A percentile compares a stretch with the other conserved stretches of the same genome.
phyloP scores from a whole-genome alignment of 2,888 invertebrate species.

The Hypena proboscidalis region DNA sequence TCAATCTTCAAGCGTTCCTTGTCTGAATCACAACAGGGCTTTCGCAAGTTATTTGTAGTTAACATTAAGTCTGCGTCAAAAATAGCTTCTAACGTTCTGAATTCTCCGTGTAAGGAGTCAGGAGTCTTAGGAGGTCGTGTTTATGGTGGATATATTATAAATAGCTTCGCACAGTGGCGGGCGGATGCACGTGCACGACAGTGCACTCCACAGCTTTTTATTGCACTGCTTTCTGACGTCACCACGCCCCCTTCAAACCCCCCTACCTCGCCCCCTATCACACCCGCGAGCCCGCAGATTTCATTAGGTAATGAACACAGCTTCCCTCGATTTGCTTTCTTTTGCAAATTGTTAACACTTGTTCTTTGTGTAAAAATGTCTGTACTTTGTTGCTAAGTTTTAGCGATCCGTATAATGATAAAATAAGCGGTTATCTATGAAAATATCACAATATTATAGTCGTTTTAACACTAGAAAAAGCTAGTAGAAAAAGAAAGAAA shows the following conservation, averaged over 20 bases:
- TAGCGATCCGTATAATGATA: too few relatives aligned
- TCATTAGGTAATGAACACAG: slow-evolving; percentile 43
- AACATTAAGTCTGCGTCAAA: slow-evolving; percentile 2
- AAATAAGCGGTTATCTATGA: too few relatives aligned
- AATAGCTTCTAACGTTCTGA: slow-evolving; percentile 2
- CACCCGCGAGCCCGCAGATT: slow-evolving; percentile 52
- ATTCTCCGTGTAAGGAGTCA: slow-evolving; percentile 15
- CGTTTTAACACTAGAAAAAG: too few relatives aligned
- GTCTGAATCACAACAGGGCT: too few relatives aligned
- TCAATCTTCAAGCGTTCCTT: too few relatives aligned
- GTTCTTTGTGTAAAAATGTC: slow-evolving; percentile 1
- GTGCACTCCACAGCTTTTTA: slow-evolving; percentile 68
- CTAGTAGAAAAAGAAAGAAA: too few relatives aligned
- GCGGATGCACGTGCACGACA: slow-evolving; percentile 83
- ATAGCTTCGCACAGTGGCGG: slow-evolving; percentile 76
- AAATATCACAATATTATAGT: too few relatives aligned
- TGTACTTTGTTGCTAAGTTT: background rate
- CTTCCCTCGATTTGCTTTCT: slow-evolving; percentile 37
- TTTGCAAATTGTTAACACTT: slow-evolving; percentile 18
- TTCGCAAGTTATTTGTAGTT: too few relatives aligned
- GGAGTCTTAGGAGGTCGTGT: slow-evolving; percentile 25
- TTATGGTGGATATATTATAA: slow-evolving; percentile 54
- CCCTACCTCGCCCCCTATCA: slow-evolving; percentile 26
- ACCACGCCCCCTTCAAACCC: slow-evolving; percentile 32
- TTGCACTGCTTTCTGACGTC: slow-evolving; percentile 57